These are phyloP conservation scores for Pyrgilauda ruficollis DNA, from an alignment of 2,113 vertebrate genomes.

Conservation along the genomic window DNA sequence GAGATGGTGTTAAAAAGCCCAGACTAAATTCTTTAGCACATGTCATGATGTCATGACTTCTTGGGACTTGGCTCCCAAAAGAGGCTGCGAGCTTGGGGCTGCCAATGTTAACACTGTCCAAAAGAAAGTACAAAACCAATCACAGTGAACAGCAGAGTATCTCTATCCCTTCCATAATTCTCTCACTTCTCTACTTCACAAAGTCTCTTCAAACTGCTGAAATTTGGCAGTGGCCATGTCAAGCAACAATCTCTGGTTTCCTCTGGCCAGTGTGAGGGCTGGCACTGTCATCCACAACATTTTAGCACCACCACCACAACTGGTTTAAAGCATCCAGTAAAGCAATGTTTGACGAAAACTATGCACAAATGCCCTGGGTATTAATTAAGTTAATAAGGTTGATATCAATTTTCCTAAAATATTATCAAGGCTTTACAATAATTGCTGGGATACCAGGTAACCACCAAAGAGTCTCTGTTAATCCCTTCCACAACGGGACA, in stretches of 20 bases:
- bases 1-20: not conserved
- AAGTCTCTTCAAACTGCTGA: not conserved
- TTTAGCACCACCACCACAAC: not conserved
- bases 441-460: not conserved
- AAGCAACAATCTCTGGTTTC: not conserved
- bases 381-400: not conserved
- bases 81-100: not conserved
- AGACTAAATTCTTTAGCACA: not conserved
- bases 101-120: not conserved
- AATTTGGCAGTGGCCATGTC: not conserved
- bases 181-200: not conserved
- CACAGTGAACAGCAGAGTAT: not conserved
- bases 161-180: not conserved
- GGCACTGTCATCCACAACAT: not conserved
- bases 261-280: fast-evolving
- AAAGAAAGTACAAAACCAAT: not conserved
- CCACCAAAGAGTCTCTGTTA: not conserved
- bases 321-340: fast-evolving
- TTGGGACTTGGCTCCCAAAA: not conserved
- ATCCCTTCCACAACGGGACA: not conserved
- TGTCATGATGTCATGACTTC: not conserved
- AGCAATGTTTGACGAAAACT: not conserved
- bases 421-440: not conserved
- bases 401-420: not conserved
- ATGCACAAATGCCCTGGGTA: not conserved